Percentiles rank a stretch among this genome's conserved stretches.
phyloP scores from a whole-genome alignment of 2,888 invertebrate species.

The Portevinia maculata region DNA sequence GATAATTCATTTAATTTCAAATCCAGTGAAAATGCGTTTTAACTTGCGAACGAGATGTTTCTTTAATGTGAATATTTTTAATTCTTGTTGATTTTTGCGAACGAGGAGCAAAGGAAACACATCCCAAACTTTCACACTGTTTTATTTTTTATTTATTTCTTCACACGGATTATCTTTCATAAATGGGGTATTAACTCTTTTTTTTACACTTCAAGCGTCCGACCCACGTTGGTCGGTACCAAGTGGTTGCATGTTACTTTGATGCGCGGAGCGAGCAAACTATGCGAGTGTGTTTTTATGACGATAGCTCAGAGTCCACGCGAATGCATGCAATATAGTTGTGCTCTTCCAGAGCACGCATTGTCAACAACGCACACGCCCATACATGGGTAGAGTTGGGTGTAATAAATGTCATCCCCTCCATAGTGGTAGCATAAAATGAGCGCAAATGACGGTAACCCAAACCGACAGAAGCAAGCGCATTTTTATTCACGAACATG shows the following conservation, averaged over 20 bases:
- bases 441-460: slow-evolving; percentile 27
- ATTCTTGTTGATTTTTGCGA: slow-evolving; percentile 2
- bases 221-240: slow-evolving; percentile 63
- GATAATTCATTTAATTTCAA: no score
- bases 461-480: background rate
- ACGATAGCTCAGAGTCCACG: slow-evolving; percentile 52
- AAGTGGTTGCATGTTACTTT: slow-evolving; percentile 70
- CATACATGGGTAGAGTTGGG: slow-evolving; percentile 55
- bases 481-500: no score
- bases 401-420: slow-evolving; percentile 50
- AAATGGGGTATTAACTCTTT: slow-evolving; percentile 33
- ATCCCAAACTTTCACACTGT: slow-evolving; percentile 28
- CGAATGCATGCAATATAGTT: slow-evolving; percentile 43
- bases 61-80: background rate
- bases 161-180: slow-evolving; percentile 37
- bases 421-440: slow-evolving; percentile 48
- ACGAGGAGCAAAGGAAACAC: slow-evolving; percentile 7
- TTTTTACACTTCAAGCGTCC: slow-evolving; percentile 67
- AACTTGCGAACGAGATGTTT: no score
- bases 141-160: slow-evolving; percentile 25
- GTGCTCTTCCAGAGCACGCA: slow-evolving; percentile 58
- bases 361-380: slow-evolving; percentile 52
- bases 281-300: slow-evolving; percentile 71
- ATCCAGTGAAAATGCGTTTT: no score
- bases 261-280: slow-evolving; percentile 72